Evolutionary conservation across 2,797 vertebrate species (phyloP).

Genomic region (Hypotaenidia philippensis): DNA sequence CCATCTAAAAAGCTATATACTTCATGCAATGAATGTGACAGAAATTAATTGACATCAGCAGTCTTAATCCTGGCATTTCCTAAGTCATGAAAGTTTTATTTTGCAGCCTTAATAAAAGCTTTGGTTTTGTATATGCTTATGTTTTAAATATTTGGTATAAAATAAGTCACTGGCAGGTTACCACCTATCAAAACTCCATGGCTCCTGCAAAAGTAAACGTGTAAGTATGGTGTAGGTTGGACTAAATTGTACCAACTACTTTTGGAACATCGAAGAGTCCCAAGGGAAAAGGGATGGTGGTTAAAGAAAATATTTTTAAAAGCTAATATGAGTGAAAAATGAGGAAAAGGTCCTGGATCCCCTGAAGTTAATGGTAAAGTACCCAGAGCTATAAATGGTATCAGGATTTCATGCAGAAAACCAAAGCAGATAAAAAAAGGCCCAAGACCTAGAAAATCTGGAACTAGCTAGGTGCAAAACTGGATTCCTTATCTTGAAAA

Average conservation of each 20-base stretch:
- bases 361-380: background rate
- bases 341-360: background rate
- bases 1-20: background rate
- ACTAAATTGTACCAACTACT: background rate
- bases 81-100: background rate
- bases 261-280: background rate
- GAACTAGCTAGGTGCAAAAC: background rate
- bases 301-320: constrained; percentile 20
- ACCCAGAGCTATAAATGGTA: background rate
- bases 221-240: background rate
- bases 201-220: background rate
- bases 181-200: background rate
- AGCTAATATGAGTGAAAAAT: background rate
- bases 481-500: background rate
- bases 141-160: constrained; percentile 2
- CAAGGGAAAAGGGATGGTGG: background rate
- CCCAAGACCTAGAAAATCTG: background rate
- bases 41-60: background rate
- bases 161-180: background rate
- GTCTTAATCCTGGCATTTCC: background rate
- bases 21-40: background rate
- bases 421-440: background rate
- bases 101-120: background rate
- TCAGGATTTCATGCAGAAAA: background rate
- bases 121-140: background rate